phyloP scores from a whole-genome alignment of 2,797 vertebrate species.

The Phaenicophaeus curvirostris region DNA sequence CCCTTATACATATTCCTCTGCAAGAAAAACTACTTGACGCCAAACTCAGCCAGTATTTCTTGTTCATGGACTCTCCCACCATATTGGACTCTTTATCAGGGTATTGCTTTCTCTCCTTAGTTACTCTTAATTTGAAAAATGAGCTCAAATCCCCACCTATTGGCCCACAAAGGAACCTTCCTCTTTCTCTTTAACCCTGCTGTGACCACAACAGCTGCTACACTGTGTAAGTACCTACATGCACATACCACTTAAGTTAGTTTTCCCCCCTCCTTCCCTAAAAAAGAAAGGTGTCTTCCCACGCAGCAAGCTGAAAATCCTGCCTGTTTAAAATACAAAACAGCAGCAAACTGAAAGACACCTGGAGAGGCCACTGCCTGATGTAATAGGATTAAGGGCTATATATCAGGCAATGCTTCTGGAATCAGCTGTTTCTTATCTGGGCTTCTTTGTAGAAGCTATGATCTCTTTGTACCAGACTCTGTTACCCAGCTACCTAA shows the following conservation, averaged over 20 bases:
- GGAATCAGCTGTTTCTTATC: constrained; percentile 62
- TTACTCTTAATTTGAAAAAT: constrained; percentile 53
- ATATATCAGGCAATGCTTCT: constrained; percentile 47
- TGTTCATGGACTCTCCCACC: constrained; percentile 1
- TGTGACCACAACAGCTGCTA: background rate
- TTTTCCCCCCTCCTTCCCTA: background rate
- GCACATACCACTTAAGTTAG: fast-evolving
- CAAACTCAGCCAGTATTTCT: background rate
- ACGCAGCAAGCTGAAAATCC: background rate
- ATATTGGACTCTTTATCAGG: constrained; percentile 21
- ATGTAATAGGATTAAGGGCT: constrained; percentile 47
- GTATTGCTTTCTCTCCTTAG: background rate
- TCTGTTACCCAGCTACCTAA: constrained; percentile 36
- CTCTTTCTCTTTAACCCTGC: constrained; percentile 42
- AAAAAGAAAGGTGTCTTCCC: background rate
- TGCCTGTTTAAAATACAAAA: constrained; percentile 13
- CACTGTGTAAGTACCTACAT: fast-evolving
- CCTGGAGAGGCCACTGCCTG: background rate
- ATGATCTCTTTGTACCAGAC: constrained; percentile 22
- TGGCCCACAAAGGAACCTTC: constrained; percentile 54
- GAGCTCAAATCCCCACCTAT: constrained; percentile 50
- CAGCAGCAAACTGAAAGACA: constrained; percentile 8
- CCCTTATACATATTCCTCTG: background rate
- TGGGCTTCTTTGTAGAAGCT: constrained; percentile 44
- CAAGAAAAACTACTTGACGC: background rate